These are phyloP conservation scores for Drosophila leontia DNA, from an alignment of 1,140 invertebrate species.

Conservation along the genomic window DNA sequence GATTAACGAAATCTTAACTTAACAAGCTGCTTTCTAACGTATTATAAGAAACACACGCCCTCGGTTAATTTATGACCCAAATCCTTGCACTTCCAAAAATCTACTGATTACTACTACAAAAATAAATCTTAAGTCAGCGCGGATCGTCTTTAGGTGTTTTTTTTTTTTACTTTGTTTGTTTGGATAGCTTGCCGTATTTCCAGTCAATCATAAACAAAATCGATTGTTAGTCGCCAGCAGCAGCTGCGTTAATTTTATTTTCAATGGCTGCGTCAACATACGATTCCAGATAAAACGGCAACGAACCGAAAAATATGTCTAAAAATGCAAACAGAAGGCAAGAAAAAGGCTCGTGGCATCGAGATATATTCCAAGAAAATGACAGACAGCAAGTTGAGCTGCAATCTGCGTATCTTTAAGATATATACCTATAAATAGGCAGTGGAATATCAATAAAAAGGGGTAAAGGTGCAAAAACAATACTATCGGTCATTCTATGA, in stretches of 20 bases:
- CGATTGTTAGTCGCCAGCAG: constrained; percentile 24
- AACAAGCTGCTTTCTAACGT: not conserved
- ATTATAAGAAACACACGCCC: not conserved
- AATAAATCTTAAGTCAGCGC: constrained; percentile 22
- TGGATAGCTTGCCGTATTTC: constrained; percentile 19
- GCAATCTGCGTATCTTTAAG: constrained; percentile 22
- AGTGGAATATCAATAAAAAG: not conserved
- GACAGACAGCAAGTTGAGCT: constrained; percentile 6
- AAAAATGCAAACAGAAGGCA: constrained; percentile 23
- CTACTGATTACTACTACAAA: not conserved
- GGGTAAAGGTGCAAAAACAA: not conserved
- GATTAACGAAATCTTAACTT: constrained; percentile 20
- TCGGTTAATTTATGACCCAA: constrained; percentile 11
- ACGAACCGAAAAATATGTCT: constrained; percentile 30
- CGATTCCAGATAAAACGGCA: constrained; percentile 38
- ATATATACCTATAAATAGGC: not conserved
- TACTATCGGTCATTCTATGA: not conserved
- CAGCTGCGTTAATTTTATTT: constrained; percentile 50
- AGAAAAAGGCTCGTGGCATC: constrained; percentile 10
- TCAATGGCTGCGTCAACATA: constrained; percentile 45
- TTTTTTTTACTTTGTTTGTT: constrained; percentile 7
- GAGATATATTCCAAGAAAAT: constrained; percentile 51
- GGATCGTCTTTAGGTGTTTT: constrained; percentile 1
- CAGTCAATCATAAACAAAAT: constrained; percentile 41
- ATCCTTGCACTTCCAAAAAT: constrained; percentile 13